Conservation (phyloP, 2,113 vertebrate species). For the Balaenoptera acutorostrata region DNA sequence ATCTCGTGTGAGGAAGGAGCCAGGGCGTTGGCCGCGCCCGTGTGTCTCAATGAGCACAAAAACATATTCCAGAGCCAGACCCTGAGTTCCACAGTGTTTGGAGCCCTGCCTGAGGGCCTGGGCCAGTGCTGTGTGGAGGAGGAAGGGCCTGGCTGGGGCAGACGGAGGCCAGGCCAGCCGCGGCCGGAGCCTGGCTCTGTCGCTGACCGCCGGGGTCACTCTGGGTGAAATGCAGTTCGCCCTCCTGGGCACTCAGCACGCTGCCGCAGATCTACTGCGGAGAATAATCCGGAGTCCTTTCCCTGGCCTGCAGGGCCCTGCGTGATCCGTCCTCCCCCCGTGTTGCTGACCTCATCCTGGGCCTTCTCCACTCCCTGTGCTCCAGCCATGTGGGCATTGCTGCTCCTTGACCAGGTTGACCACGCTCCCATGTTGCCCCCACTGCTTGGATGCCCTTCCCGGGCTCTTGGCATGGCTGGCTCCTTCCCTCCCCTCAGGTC, state of each 20-base stretch:
- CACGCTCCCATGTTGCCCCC: background rate
- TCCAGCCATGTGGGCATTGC: rapidly evolving
- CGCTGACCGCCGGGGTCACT: background rate
- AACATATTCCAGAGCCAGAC: background rate
- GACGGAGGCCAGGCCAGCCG: background rate
- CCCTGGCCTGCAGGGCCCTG: background rate
- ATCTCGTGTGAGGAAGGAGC: background rate
- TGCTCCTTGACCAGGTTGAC: background rate
- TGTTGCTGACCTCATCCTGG: background rate
- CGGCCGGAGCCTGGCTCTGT: background rate
- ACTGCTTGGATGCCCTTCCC: background rate
- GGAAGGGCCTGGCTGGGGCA: background rate
- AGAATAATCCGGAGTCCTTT: background rate
- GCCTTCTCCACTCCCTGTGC: background rate
- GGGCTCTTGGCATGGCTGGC: rapidly evolving
- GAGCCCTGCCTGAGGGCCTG: background rate
- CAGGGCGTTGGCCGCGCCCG: background rate
- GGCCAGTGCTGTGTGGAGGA: background rate
- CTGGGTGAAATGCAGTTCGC: background rate
- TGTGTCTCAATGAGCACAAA: slow-evolving; percentile 12
- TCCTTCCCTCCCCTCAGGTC: background rate
- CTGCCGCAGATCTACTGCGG: rapidly evolving
- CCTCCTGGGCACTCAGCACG: background rate
- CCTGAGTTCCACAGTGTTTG: background rate
- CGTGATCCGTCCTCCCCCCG: rapidly evolving